Conservation (phyloP, 2,113 vertebrate genomes). For the Rallus limicola region DNA sequence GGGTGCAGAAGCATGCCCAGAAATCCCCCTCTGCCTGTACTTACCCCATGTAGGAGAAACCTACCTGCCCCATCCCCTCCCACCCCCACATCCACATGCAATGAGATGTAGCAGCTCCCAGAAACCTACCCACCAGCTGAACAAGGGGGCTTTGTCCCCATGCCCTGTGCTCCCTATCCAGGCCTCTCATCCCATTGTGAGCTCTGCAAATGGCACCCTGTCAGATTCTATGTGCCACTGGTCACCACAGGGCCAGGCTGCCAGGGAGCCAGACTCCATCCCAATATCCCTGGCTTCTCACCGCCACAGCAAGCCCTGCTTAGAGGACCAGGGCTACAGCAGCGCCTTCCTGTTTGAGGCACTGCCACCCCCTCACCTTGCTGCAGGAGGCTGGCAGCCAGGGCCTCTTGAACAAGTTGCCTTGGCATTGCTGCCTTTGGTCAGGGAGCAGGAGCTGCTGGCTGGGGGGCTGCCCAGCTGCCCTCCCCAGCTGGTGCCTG, state of each 20-base stretch:
- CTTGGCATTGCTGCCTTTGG: background rate
- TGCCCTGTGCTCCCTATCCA: fast-evolving
- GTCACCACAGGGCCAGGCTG: background rate
- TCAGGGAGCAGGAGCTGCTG: fast-evolving
- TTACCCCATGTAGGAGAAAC: background rate
- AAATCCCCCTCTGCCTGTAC: background rate
- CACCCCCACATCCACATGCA: fast-evolving
- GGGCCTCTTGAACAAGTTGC: background rate
- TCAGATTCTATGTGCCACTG: fast-evolving
- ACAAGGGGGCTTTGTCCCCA: background rate
- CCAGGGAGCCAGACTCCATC: fast-evolving
- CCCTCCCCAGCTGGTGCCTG: fast-evolving
- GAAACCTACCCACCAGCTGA: fast-evolving
- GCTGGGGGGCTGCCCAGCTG: background rate
- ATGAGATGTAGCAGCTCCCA: fast-evolving
- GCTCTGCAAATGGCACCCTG: background rate
- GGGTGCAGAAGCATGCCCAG: background rate
- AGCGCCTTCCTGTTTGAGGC: fast-evolving
- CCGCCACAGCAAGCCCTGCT: background rate
- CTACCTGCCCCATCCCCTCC: background rate
- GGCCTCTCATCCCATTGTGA: fast-evolving
- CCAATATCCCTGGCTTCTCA: fast-evolving
- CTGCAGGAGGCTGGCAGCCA: fast-evolving
- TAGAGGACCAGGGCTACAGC: too few relatives aligned
- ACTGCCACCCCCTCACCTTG: fast-evolving